These are phyloP conservation scores for Colostygia pectinataria DNA, from an alignment of 2,888 invertebrate genomes.

Conservation along the genomic window DNA sequence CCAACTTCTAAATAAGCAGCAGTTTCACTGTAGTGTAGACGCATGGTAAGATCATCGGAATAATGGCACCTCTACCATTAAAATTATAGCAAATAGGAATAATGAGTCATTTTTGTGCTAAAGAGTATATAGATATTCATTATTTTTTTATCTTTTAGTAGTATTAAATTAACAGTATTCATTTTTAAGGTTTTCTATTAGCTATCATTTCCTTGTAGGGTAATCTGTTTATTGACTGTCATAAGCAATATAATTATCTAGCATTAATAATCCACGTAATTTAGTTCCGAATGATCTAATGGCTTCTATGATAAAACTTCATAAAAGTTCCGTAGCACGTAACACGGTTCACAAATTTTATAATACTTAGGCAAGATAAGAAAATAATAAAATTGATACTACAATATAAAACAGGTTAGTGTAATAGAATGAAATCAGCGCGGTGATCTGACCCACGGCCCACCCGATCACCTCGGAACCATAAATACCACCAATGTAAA, in stretches of 20 bases:
- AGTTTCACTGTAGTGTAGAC: too few relatives aligned
- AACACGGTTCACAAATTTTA: slow-evolving; percentile 5
- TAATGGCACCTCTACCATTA: too few relatives aligned
- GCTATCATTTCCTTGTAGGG: slow-evolving; percentile 9
- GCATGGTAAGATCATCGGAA: too few relatives aligned
- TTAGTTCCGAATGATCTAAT: slow-evolving; percentile 3
- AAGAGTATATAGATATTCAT: too few relatives aligned
- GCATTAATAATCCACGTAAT: neutral
- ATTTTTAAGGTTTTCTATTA: neutral
- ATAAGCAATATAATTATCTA: neutral
- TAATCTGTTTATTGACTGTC: neutral
- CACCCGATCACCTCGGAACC: slow-evolving; percentile 41
- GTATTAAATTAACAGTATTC: neutral
- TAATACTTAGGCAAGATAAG: neutral
- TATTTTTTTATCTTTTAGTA: slow-evolving; percentile 2
- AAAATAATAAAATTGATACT: neutral
- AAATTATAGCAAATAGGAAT: too few relatives aligned
- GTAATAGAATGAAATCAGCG: neutral
- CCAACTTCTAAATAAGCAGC: too few relatives aligned
- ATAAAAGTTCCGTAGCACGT: neutral
- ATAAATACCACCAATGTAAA: slow-evolving; percentile 54
- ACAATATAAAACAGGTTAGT: neutral
- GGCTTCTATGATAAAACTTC: neutral
- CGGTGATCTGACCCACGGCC: slow-evolving; percentile 40
- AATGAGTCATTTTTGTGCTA: too few relatives aligned